Conservation (phyloP, 2,113 vertebrate species). For the Rhineura floridana region DNA sequence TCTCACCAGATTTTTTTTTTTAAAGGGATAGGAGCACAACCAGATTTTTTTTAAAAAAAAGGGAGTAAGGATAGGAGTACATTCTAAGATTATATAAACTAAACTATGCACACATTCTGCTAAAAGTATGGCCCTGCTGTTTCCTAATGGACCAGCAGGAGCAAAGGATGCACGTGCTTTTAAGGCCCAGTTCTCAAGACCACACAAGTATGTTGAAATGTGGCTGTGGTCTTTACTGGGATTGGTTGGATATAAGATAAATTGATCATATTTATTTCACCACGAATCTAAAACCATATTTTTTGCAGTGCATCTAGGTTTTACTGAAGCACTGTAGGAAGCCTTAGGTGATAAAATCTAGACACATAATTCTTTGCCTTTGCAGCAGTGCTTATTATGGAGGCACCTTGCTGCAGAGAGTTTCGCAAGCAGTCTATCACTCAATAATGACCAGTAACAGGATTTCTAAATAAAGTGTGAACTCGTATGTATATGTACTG, state of each 20-base stretch:
- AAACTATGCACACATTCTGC: neutral
- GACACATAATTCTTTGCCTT: neutral
- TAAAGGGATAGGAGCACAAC: neutral
- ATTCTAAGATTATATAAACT: neutral
- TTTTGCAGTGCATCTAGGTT: neutral
- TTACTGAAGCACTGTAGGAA: neutral
- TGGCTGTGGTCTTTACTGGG: neutral
- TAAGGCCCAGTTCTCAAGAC: neutral
- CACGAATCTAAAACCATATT: neutral
- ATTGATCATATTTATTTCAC: neutral
- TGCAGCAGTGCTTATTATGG: neutral
- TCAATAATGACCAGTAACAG: neutral
- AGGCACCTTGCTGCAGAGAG: neutral
- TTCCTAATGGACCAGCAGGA: neutral
- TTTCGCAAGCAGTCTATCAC: neutral
- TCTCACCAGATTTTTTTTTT: neutral
- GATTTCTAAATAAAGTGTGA: neutral
- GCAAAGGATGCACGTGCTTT: neutral
- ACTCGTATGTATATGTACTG: fast-evolving
- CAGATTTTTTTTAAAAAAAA: neutral
- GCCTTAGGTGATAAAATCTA: neutral
- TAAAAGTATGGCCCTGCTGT: neutral
- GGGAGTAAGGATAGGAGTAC: neutral
- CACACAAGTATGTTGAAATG: neutral
- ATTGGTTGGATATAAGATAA: too few relatives aligned